phyloP scores from a whole-genome alignment of 2,888 invertebrate genomes.

The Ormyrus thymus region DNA sequence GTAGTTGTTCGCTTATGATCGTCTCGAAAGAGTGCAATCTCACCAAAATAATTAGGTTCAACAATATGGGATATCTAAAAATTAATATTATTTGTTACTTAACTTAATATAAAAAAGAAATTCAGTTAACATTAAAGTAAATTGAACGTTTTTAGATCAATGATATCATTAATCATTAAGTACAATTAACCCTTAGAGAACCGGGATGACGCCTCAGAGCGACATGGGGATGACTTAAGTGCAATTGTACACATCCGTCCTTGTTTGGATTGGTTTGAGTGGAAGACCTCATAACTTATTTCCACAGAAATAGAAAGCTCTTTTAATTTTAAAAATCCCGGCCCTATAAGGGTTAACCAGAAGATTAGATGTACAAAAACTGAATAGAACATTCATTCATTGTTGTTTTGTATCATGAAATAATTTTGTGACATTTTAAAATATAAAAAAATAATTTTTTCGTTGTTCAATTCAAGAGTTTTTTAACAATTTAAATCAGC shows the following conservation, averaged over 20 bases:
- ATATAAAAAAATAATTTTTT: neutral
- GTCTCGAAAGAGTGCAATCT: conserved; percentile 75
- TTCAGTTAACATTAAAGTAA: neutral
- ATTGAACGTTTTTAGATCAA: too few species aligned
- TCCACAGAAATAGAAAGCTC: too few species aligned
- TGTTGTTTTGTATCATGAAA: neutral
- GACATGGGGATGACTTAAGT: too few species aligned
- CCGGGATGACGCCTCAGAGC: too few species aligned
- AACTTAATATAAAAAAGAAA: neutral
- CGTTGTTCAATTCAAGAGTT: neutral
- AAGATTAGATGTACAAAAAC: neutral
- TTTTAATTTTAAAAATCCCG: too few species aligned
- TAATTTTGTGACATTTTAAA: neutral
- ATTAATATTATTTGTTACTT: neutral
- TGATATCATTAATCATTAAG: too few species aligned
- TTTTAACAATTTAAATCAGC: neutral
- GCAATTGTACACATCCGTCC: too few species aligned
- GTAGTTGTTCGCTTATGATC: conserved; percentile 77
- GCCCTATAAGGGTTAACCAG: too few species aligned
- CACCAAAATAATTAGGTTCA: conserved; percentile 78
- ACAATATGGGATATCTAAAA: conserved; percentile 76
- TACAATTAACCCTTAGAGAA: too few species aligned
- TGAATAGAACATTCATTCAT: neutral
- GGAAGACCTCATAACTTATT: too few species aligned
- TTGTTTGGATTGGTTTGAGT: too few species aligned